Evolutionary conservation across 1,140 invertebrate species (phyloP), one percentile per base, ranked within the genome.

Genomic region (Proales similis): DNA sequence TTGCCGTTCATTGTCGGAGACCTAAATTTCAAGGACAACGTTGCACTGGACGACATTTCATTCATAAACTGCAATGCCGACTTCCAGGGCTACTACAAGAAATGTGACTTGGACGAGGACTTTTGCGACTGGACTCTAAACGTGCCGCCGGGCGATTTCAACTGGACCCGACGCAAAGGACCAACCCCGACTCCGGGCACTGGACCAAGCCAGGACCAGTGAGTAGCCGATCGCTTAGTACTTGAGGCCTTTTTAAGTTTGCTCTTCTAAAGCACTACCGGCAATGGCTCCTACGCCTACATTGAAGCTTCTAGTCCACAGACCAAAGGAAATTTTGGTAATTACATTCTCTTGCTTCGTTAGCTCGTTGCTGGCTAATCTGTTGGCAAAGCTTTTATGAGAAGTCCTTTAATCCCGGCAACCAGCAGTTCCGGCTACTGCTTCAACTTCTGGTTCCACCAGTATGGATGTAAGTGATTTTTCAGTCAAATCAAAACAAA

Each of bases 361-460:
- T n/a, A n/a, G n/a, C n/a, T n/a, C n/a, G n/a, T n/a, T n/a, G n/a
- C n/a, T n/a, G n/a, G n/a, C n/a, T 17, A n/a, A 43, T 70, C 74
- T n/a, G 84, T 85, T 68, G 84, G 86, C 65, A 17, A 42, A 60
- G 51, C 51, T 27, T 24, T 39, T 12, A n/a, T 60, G 33, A 27
- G 24, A 30, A 27, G 32, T 24, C 42, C 57, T 24, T 33, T 45
- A 4, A 17, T 61, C n/a, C 24, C 36, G 26, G 29, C 57, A 6
- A 46, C 57, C n/a, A 39, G 39, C 30, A 27, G 39, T n/a, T 61
- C 45, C 29, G 53, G 53, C 11, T 24, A 45, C 26, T 61, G 53
- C n/a, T 45, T 61, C 17, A 19, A 24, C 22, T 61, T 61, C 36
- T 61, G 53, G 53, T 61, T 32, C 22, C 53, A 61, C 26, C 38